Evolutionary conservation across 2,888 invertebrate species (phyloP), one percentile per base, ranked within the genome.

Genomic region (Anorthoa munda): DNA sequence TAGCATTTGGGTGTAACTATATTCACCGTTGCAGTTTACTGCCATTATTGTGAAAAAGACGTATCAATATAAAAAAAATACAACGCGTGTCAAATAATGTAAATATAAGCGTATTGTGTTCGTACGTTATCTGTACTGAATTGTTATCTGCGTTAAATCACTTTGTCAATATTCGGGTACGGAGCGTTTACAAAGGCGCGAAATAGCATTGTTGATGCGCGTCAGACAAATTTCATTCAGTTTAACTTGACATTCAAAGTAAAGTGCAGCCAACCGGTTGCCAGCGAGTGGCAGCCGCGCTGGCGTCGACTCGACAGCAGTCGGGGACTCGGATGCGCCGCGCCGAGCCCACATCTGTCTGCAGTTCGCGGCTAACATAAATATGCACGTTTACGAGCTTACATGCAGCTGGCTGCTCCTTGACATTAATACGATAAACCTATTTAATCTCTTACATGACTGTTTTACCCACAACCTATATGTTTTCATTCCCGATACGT

Each of bases 191-290:
- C 53, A 69, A 79, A 68, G 72, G 85, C 77, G 79, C 55, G 79
- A 85, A 73, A 53, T 39, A 13, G 21, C 59, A 39, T 50, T 66
- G 64, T 72, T 66, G 59, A 65, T 73, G 53, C 56, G 45, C 48
- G 45, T 69, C 18, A 63, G 53, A 46, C 66, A 73, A 63, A 66
- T 48, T 74, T 72, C 68, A 77, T 84, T 77, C 65, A 72, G 72
- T 61, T 75, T 72, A 72, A 81, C 71, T 75, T 84, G 84, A 78
- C 85, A 80, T 86, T 84, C 79, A 60, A 66, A 81, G 55, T 66
- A 18, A 23, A 67, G 60, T 75, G 67, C 60, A 67, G 59, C 70
- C 59, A 86, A 80, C 82, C 82, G 75, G 82, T 86, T 56, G 74
- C 15, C 39, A 39, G 45, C 66, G n/a, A 46, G 50, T 56, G n/a